A percentile compares a stretch with the other conserved stretches of the same genome.
phyloP scores from a whole-genome alignment of 2,888 invertebrate genomes.

The Tethea ocularis region DNA sequence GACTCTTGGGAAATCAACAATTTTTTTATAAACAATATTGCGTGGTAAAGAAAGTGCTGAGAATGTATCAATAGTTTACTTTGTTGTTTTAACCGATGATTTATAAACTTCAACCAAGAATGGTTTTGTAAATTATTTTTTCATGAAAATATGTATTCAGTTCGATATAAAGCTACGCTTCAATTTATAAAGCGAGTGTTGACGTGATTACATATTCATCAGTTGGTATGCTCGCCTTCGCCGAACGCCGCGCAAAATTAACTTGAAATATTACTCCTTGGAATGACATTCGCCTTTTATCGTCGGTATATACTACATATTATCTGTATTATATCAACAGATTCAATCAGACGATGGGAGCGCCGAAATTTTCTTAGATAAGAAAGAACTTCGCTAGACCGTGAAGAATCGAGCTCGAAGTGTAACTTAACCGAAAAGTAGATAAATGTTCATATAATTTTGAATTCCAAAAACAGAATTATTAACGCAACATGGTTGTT shows the following conservation, averaged over 20 bases:
- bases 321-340: not conserved
- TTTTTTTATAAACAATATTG: not conserved
- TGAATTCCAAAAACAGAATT: not conserved
- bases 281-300: constrained; percentile 31
- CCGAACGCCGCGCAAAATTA: constrained; percentile 44
- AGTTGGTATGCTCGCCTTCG: constrained; percentile 30
- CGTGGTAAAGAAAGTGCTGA: not conserved
- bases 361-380: not conserved
- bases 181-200: constrained; percentile 40
- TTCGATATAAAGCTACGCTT: constrained; percentile 34
- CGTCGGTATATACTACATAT: constrained; percentile 1
- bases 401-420: not conserved
- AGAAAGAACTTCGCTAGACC: not conserved
- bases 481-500: not conserved
- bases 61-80: not conserved
- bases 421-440: not conserved
- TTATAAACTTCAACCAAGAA: not conserved
- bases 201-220: constrained; percentile 61
- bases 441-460: not conserved
- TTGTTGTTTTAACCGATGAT: not conserved
- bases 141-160: constrained; percentile 43
- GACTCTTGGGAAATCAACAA: constrained; percentile 6
- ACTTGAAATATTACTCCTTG: constrained; percentile 37
- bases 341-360: not conserved
- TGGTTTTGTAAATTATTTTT: constrained; percentile 30